A percentile compares a stretch with the other conserved stretches of the same genome.
These are phyloP conservation scores for Drosophila siamana DNA, from an alignment of 2,888 invertebrate genomes.

Conservation along the genomic window DNA sequence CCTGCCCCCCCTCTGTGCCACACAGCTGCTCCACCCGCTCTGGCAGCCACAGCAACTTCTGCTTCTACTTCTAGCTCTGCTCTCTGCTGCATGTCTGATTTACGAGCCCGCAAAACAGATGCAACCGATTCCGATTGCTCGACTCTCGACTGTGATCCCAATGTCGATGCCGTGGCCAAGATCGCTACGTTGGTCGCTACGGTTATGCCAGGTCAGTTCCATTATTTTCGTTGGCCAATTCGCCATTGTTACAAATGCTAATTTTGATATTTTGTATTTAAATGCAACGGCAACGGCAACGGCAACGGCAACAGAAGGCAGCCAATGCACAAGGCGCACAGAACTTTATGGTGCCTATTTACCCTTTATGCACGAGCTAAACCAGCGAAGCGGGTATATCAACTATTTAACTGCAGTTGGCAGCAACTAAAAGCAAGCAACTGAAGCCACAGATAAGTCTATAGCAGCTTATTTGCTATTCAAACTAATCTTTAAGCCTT, in stretches of 20 bases:
- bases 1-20: too few relatives aligned
- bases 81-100: constrained; percentile 66
- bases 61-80: constrained; percentile 5
- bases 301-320: too few relatives aligned
- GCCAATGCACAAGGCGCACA: constrained; percentile 20
- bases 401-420: background rate
- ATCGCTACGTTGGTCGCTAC: constrained; percentile 57
- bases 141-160: background rate
- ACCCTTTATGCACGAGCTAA: constrained; percentile 19
- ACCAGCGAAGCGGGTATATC: background rate
- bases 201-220: constrained; percentile 78
- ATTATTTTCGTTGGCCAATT: constrained; percentile 79
- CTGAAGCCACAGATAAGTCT: too few relatives aligned
- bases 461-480: too few relatives aligned
- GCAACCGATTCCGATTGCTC: constrained; percentile 24
- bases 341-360: constrained; percentile 36
- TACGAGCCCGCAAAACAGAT: constrained; percentile 53
- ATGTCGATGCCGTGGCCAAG: constrained; percentile 59
- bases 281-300: constrained; percentile 66
- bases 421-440: background rate
- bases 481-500: too few relatives aligned
- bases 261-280: constrained; percentile 84
- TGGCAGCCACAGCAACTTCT: background rate
- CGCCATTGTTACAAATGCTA: constrained; percentile 85
- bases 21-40: background rate